Conservation (phyloP, 2,888 invertebrate genomes). For the Drosophila gaucha region DNA sequence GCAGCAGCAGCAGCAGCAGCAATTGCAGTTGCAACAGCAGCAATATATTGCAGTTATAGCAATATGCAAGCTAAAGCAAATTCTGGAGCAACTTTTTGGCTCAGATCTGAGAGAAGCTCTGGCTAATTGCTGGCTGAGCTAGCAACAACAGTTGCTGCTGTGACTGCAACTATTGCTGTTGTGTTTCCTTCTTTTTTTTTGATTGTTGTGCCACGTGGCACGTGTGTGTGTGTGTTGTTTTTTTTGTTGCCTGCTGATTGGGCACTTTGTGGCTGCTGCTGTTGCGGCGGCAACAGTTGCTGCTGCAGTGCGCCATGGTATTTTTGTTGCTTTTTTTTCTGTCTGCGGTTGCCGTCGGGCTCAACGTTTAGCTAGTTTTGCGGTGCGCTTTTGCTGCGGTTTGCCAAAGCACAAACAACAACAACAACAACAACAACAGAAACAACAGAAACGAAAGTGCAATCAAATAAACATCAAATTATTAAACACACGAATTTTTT, state of each 20-base stretch:
- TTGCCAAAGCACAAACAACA: slow-evolving; percentile 31
- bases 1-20: background rate
- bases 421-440: slow-evolving; percentile 7
- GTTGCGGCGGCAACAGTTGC: slow-evolving; percentile 35
- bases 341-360: slow-evolving; percentile 35
- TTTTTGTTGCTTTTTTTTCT: slow-evolving; percentile 1
- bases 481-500: slow-evolving; percentile 11
- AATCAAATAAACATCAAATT: slow-evolving; percentile 19
- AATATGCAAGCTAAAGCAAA: no score
- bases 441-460: slow-evolving; percentile 10
- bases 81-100: no score
- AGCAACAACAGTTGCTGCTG: slow-evolving; percentile 4
- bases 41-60: slow-evolving; percentile 1
- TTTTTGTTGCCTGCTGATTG: slow-evolving; percentile 56
- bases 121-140: slow-evolving; percentile 13
- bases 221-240: slow-evolving; percentile 39
- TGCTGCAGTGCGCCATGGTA: slow-evolving; percentile 14
- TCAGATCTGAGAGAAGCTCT: no score
- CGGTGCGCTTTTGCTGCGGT: slow-evolving; percentile 65
- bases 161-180: slow-evolving; percentile 13
- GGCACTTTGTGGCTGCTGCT: slow-evolving; percentile 37
- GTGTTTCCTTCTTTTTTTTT: slow-evolving; percentile 10
- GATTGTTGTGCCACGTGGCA: slow-evolving; percentile 30
- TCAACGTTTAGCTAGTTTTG: slow-evolving; percentile 65
- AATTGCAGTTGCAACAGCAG: background rate